Evolutionary conservation across 2,797 vertebrate genomes (phyloP).

Genomic region (Acanthurus tractus): DNA sequence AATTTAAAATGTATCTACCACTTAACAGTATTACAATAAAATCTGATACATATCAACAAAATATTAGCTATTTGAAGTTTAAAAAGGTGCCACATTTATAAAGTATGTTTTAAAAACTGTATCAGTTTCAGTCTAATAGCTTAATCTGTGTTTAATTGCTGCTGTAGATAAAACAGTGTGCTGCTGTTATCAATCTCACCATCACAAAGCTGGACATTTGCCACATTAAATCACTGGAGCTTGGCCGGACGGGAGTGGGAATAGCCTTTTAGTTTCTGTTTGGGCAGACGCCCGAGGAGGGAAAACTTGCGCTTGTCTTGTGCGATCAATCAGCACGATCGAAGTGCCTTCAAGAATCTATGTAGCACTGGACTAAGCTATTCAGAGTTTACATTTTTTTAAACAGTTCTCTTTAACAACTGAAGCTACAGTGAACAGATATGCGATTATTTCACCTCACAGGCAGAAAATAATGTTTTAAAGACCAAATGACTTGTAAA

Average conservation of each 20-base stretch:
- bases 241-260: not conserved
- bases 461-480: slow-evolving; percentile 7
- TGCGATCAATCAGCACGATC: not conserved
- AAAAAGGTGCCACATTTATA: not conserved
- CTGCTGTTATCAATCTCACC: slow-evolving; percentile 18
- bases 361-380: not conserved
- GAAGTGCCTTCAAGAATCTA: not conserved
- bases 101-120: not conserved
- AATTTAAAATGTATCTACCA: not conserved
- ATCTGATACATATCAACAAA: not conserved
- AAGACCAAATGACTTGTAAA: slow-evolving; percentile 33
- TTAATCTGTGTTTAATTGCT: slow-evolving; percentile 13
- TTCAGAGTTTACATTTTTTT: slow-evolving; percentile 1
- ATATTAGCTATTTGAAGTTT: not conserved
- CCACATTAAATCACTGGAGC: slow-evolving; percentile 11
- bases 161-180: slow-evolving; percentile 2
- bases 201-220: slow-evolving; percentile 6
- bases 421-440: slow-evolving; percentile 6
- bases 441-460: not conserved
- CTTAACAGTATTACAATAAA: not conserved
- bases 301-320: not conserved
- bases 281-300: not conserved
- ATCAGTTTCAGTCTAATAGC: not conserved
- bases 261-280: not conserved
- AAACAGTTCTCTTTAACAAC: not conserved